A percentile compares a stretch with the other conserved stretches of the same genome.
phyloP scores from a whole-genome alignment of 37 sponge, comb jelly and placozoan species.

The Agelas oroides region DNA sequence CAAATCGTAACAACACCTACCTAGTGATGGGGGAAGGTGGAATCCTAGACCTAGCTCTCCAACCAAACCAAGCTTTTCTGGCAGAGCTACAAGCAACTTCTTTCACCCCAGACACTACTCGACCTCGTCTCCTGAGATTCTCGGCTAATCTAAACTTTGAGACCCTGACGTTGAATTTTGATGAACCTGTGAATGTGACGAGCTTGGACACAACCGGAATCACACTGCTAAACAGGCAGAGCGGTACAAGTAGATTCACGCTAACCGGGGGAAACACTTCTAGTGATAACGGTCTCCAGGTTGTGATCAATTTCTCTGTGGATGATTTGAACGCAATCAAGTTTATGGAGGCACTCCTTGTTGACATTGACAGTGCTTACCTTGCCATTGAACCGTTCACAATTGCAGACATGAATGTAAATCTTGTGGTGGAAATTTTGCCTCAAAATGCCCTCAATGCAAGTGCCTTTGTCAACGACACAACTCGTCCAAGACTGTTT shows the following conservation, averaged over 20 bases:
- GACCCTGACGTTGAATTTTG: slow-evolving; percentile 77
- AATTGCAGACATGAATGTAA: slow-evolving; percentile 81
- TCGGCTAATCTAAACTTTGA: slow-evolving; percentile 66
- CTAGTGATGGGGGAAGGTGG: slow-evolving; percentile 40
- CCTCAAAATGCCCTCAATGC: slow-evolving; percentile 39
- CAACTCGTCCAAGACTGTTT: slow-evolving; percentile 68
- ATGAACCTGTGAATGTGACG: slow-evolving; percentile 84
- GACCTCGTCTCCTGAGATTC: slow-evolving; percentile 59
- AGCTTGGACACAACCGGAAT: slow-evolving; percentile 66
- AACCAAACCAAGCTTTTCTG: slow-evolving; percentile 49
- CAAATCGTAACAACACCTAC: slow-evolving; percentile 59
- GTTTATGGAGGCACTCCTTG: slow-evolving; percentile 61
- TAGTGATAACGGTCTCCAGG: slow-evolving; percentile 71
- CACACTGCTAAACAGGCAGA: slow-evolving; percentile 45
- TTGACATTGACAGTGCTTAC: slow-evolving; percentile 40
- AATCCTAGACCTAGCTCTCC: slow-evolving; percentile 62
- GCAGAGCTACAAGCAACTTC: slow-evolving; percentile 3
- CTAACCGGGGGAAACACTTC: slow-evolving; percentile 82
- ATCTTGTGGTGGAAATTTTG: slow-evolving; percentile 57
- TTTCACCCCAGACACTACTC: slow-evolving; percentile 55
- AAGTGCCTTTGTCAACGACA: slow-evolving; percentile 68
- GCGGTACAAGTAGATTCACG: neutral
- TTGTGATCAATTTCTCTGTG: slow-evolving; percentile 47
- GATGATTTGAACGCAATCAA: slow-evolving; percentile 79
- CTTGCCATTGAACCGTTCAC: slow-evolving; percentile 41